Evolutionary conservation across 1,140 invertebrate genomes (phyloP).

Genomic region (Ganaspis sp.): DNA sequence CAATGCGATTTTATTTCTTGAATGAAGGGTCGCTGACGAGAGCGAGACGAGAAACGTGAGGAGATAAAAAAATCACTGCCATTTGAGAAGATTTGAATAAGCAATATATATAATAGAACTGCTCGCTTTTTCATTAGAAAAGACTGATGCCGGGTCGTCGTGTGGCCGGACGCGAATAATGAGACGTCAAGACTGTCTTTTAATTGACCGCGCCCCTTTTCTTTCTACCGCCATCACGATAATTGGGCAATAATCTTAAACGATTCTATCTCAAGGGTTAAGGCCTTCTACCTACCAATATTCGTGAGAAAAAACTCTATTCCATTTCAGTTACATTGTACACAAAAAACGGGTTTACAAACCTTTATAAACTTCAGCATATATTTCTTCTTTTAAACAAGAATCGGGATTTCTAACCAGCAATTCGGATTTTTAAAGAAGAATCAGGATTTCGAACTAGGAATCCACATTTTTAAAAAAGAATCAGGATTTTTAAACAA

Average conservation of each 20-base stretch:
- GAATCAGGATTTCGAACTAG: too few species aligned
- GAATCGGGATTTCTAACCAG: too few species aligned
- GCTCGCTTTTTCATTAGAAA: constrained; percentile 27
- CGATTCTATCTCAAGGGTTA: constrained; percentile 20
- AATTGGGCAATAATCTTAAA: constrained; percentile 35
- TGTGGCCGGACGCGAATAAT: constrained; percentile 50
- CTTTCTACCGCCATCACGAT: constrained; percentile 40
- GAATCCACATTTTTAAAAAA: too few species aligned
- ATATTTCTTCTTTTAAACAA: too few species aligned
- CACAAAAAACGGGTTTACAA: neutral
- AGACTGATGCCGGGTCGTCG: constrained; percentile 19
- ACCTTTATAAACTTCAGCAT: neutral
- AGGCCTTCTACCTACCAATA: constrained; percentile 11
- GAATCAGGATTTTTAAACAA: too few species aligned
- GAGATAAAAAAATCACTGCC: constrained; percentile 22
- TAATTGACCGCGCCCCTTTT: constrained; percentile 58
- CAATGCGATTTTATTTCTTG: constrained; percentile 4
- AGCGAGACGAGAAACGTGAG: constrained; percentile 11
- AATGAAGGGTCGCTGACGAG: neutral
- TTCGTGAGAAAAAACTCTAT: constrained; percentile 11
- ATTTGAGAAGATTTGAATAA: constrained; percentile 22
- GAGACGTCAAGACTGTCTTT: constrained; percentile 50
- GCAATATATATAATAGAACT: constrained; percentile 3
- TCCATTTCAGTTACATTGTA: neutral
- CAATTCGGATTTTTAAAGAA: too few species aligned